Evolutionary conservation across 2,797 vertebrate species (phyloP).

Genomic region (Coilia nasus): DNA sequence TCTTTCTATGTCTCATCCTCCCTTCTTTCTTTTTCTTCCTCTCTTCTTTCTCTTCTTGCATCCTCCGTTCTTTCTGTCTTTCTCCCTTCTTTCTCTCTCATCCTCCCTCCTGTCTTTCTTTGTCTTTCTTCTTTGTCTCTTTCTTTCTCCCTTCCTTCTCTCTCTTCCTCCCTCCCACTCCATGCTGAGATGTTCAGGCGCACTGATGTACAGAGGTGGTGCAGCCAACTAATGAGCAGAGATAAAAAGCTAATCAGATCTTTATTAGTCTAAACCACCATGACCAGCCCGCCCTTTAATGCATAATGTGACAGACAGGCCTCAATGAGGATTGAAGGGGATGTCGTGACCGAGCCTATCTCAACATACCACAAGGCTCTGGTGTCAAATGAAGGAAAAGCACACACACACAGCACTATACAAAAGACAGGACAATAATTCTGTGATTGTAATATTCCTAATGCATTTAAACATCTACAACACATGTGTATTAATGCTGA

Average conservation of each 20-base stretch:
- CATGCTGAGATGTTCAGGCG: not conserved
- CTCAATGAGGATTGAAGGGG: not conserved
- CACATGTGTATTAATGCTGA: not conserved
- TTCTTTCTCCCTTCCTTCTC: too few relatives aligned
- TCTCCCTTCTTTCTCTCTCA: not conserved
- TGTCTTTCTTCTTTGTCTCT: too few relatives aligned
- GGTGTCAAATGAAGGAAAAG: not conserved
- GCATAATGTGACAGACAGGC: slow-evolving; percentile 13
- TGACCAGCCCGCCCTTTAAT: slow-evolving; percentile 27
- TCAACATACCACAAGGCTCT: not conserved
- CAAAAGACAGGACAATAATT: not conserved
- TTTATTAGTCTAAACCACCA: slow-evolving; percentile 40
- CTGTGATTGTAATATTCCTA: not conserved
- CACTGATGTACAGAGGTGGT: slow-evolving; percentile 19
- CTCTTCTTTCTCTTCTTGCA: too few relatives aligned
- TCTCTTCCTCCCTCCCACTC: too few relatives aligned
- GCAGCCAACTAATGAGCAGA: slow-evolving; percentile 45
- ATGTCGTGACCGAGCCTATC: not conserved
- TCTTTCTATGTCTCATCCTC: too few relatives aligned
- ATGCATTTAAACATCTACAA: not conserved
- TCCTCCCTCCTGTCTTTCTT: too few relatives aligned
- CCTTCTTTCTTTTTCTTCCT: too few relatives aligned
- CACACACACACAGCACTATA: not conserved
- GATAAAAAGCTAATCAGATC: slow-evolving; percentile 43
- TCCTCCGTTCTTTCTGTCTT: not conserved